These are phyloP conservation scores for Psophia crepitans DNA, from an alignment of 2,113 vertebrate genomes.

Conservation along the genomic window DNA sequence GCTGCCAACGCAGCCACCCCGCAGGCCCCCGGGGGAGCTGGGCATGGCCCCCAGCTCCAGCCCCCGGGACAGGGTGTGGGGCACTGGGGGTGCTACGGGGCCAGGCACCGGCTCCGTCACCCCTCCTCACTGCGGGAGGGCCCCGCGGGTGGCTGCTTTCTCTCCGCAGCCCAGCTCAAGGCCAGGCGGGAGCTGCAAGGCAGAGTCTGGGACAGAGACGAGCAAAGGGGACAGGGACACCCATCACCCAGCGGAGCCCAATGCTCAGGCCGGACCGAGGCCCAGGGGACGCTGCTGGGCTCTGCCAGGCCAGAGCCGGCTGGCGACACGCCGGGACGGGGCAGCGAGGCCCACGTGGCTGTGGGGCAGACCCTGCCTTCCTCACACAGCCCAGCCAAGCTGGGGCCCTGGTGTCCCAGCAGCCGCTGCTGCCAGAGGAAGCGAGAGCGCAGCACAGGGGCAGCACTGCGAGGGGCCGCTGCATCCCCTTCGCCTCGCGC, in stretches of 20 bases:
- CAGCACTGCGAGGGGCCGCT: accelerated
- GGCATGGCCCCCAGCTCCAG: accelerated
- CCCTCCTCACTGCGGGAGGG: neutral
- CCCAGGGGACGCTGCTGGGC: neutral
- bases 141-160: accelerated
- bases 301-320: neutral
- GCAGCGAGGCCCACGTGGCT: accelerated
- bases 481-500: accelerated
- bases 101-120: accelerated
- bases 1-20: neutral
- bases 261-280: accelerated
- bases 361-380: neutral
- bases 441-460: accelerated
- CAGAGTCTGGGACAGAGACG: neutral
- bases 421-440: neutral
- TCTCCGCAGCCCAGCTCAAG: accelerated
- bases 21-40: accelerated
- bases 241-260: neutral
- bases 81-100: neutral
- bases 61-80: neutral
- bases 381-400: neutral
- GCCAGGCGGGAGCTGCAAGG: neutral
- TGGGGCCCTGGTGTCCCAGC: accelerated
- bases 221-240: neutral
- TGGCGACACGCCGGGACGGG: accelerated